Percentiles rank a stretch among this genome's conserved stretches.
phyloP scores from a whole-genome alignment of 2,888 invertebrate genomes.

The Sycophila texana region DNA sequence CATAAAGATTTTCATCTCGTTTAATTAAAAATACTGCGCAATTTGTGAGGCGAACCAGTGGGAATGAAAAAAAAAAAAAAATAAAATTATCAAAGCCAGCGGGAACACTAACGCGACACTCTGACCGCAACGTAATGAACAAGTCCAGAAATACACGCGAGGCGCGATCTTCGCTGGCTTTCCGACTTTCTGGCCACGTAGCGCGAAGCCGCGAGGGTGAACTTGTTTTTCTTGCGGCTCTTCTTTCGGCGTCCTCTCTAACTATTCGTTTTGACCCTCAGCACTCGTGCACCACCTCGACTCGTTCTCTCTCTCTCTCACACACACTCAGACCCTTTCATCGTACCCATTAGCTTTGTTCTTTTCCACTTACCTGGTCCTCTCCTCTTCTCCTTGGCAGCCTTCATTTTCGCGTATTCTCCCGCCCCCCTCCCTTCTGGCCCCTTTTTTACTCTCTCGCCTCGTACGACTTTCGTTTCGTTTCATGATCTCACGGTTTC shows the following conservation, averaged over 20 bases:
- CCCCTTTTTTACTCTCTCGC: constrained; percentile 9
- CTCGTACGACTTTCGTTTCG: constrained; percentile 25
- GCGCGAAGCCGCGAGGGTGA: constrained; percentile 55
- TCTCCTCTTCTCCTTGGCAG: constrained; percentile 14
- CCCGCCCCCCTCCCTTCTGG: constrained; percentile 31
- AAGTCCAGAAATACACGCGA: constrained; percentile 63
- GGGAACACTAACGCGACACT: constrained; percentile 51
- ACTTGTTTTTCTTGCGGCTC: constrained; percentile 48
- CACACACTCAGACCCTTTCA: constrained; percentile 31
- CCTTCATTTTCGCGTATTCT: constrained; percentile 10
- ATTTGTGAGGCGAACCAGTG: not conserved
- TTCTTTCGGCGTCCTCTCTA: constrained; percentile 24
- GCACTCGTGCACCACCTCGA: constrained; percentile 11
- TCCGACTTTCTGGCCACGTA: constrained; percentile 69
- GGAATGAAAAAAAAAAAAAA: not conserved
- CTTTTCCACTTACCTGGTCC: constrained; percentile 45
- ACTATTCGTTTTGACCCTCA: constrained; percentile 48
- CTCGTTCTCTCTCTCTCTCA: constrained; percentile 32
- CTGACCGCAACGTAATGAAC: constrained; percentile 67
- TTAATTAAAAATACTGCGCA: too few relatives aligned
- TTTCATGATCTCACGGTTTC: constrained; percentile 32
- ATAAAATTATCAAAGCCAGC: constrained; percentile 53
- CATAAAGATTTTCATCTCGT: too few relatives aligned
- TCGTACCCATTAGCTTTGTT: constrained; percentile 42
- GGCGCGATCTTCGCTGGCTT: constrained; percentile 42